phyloP scores from a whole-genome alignment of 92 coral and sea anemone species.

The Epizoanthus rinbou region DNA sequence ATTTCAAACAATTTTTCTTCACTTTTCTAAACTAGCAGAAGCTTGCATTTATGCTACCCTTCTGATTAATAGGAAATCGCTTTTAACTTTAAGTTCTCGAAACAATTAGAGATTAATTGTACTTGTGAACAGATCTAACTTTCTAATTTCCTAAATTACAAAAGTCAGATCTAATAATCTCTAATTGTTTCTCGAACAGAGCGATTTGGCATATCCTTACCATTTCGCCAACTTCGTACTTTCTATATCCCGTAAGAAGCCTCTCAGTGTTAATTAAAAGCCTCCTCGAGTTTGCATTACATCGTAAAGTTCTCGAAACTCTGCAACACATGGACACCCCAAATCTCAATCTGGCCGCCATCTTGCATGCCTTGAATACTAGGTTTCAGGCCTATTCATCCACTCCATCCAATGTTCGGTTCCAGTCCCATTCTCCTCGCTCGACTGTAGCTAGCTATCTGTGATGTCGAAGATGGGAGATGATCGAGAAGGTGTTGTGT shows the following conservation, averaged over 20 bases:
- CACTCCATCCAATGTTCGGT: neutral
- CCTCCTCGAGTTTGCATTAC: neutral
- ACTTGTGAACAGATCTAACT: too few species aligned
- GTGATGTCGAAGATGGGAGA: neutral
- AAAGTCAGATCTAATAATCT: too few species aligned
- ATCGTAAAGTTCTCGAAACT: conserved; percentile 21
- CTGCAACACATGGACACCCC: conserved; percentile 45
- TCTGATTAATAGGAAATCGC: too few species aligned
- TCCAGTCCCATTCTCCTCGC: neutral
- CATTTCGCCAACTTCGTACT: conserved; percentile 25
- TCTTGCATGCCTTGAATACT: conserved; percentile 8
- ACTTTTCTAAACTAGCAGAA: too few species aligned
- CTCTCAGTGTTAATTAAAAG: conserved; percentile 36
- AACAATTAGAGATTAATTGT: too few species aligned
- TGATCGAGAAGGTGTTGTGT: conserved; percentile 43
- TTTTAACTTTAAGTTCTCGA: too few species aligned
- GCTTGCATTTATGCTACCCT: too few species aligned
- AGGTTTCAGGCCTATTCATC: conserved; percentile 4
- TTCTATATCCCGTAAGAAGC: conserved; percentile 36
- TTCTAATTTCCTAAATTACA: too few species aligned
- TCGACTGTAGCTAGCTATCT: too few species aligned
- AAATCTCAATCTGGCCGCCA: conserved; percentile 59
- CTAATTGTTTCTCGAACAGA: too few species aligned
- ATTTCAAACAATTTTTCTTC: too few species aligned
- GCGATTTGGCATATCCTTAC: conserved; percentile 12